Evolutionary conservation across 92 coral and sea anemone species (phyloP), one percentile per base, ranked within the genome.

Genomic region (Nematostella vectensis): DNA sequence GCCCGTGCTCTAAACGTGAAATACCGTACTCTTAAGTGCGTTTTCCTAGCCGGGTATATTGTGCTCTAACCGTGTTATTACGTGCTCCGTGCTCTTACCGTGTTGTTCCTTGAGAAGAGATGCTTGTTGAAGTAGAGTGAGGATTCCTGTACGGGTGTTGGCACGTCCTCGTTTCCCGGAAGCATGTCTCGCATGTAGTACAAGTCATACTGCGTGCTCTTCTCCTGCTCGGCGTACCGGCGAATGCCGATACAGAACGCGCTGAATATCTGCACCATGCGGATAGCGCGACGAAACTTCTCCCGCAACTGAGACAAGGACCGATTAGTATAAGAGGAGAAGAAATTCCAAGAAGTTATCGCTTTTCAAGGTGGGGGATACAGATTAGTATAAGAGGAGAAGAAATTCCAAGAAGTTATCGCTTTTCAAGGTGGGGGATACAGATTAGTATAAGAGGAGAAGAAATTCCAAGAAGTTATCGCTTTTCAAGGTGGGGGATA

Each of bases 111-210:
- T 21, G 94, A 80, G 59, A 50, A 85, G 25, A 71, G 49, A 39
- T 81, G 75, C 54, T 85, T 85, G 58, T 85, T 80, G 21, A 85
- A 85, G 29, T 70, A 68, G 17, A 81, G 40, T 1, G 88, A 54
- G 29, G 38, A 30, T 23, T 80, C 94, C 27, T 75, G 74, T 3
- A 68, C 62, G 1, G 71, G 71, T 16, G 81, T 65, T 1, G 88
- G 83, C 27, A 59, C 57, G 45, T 67, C 83, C 16, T 75, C 75
- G 60, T 81, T 54, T 15, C 50, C 72, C 4, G 83, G 87, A 45
- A 85, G 51, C 79, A 77, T 85, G 51, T 85, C 94, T 20, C 94
- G 69, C 2, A 80, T 56, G 53, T 75, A 85, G 64, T 85, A 85
- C 59, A 85, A 37, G 58, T 85, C 94, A 48, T 85, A 85, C 25